Conservation (phyloP, 2,888 invertebrate genomes). For the Drosophila anomalata region DNA sequence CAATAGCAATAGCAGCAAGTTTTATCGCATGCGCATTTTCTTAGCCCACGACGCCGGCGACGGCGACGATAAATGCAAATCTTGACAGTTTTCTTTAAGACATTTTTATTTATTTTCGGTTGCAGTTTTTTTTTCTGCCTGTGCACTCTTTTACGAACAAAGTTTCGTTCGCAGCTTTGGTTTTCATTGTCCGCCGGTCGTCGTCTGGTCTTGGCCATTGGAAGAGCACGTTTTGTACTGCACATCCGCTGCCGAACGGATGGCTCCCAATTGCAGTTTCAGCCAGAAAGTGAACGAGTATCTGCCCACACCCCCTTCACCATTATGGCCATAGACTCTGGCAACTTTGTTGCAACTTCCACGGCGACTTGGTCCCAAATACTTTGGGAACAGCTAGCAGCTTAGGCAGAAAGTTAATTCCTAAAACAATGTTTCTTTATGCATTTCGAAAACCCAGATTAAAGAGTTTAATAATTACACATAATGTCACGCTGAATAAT, state of each 20-base stretch:
- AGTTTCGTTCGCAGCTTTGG: constrained; percentile 29
- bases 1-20: constrained; percentile 43
- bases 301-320: not conserved
- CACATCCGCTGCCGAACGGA: constrained; percentile 60
- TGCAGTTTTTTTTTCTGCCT: constrained; percentile 62
- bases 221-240: constrained; percentile 74
- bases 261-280: constrained; percentile 28
- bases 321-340: constrained; percentile 33
- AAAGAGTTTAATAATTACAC: not conserved
- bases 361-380: constrained; percentile 35
- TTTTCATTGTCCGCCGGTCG: constrained; percentile 55
- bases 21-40: constrained; percentile 71
- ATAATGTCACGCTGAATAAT: no score
- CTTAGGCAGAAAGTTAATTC: not conserved
- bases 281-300: constrained; percentile 2
- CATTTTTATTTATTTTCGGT: constrained; percentile 72
- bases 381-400: not conserved
- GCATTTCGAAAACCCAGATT: not conserved
- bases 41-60: constrained; percentile 59
- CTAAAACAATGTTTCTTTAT: not conserved
- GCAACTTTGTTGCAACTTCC: constrained; percentile 53
- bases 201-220: constrained; percentile 61
- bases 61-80: constrained; percentile 70
- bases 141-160: constrained; percentile 9
- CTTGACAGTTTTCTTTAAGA: constrained; percentile 74